A percentile compares a stretch with the other conserved stretches of the same genome.
Evolutionary conservation across 2,797 vertebrate species (phyloP).

Genomic region (Gobionotothen gibberifrons): DNA sequence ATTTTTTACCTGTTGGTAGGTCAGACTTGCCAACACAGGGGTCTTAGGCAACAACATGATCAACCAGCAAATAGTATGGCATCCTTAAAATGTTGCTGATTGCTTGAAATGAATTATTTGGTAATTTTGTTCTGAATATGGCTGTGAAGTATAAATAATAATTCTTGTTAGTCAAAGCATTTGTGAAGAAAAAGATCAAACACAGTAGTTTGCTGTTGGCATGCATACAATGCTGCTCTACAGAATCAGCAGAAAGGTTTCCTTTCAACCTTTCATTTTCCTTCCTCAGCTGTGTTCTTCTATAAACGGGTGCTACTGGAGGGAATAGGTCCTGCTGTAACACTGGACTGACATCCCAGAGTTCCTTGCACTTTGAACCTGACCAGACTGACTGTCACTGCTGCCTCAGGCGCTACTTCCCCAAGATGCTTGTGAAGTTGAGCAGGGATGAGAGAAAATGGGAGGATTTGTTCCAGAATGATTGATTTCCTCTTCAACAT

Average conservation of each 20-base stretch:
- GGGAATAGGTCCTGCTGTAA: constrained; percentile 13
- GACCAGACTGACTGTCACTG: constrained; percentile 10
- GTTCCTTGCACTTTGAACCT: constrained; percentile 8
- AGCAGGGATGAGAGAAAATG: constrained; percentile 3
- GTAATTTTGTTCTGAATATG: too few species aligned
- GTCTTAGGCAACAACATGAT: too few species aligned
- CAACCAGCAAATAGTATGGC: too few species aligned
- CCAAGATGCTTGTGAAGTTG: background rate
- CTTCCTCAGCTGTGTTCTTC: background rate
- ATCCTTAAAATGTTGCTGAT: too few species aligned
- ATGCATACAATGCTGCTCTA: too few species aligned
- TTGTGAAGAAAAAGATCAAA: background rate
- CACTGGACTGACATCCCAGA: constrained; percentile 10
- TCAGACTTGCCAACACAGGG: background rate
- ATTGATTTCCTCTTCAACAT: background rate
- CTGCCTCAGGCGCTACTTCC: constrained; percentile 11
- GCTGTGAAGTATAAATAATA: background rate
- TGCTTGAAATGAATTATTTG: background rate
- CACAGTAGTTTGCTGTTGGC: background rate
- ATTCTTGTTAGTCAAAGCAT: background rate
- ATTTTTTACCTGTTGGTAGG: too few species aligned
- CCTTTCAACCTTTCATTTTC: background rate
- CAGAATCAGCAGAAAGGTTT: background rate
- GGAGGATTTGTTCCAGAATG: background rate
- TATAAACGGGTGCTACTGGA: background rate